A percentile compares a stretch with the other conserved stretches of the same genome.
phyloP scores from a whole-genome alignment of 2,113 vertebrate genomes.

The Pleuronectes platessa region DNA sequence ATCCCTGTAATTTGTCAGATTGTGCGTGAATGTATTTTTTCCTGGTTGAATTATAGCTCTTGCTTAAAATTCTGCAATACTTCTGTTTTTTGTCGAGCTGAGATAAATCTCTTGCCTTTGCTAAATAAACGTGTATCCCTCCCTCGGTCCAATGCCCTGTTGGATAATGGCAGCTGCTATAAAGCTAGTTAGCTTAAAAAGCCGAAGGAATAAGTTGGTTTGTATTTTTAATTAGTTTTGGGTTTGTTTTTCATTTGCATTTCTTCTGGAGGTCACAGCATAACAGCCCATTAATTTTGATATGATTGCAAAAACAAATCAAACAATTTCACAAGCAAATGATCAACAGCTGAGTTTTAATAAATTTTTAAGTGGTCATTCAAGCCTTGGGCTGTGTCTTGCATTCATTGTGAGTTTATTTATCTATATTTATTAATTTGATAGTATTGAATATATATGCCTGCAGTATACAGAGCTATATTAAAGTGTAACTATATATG shows the following conservation, averaged over 20 bases:
- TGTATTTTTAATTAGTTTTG: slow-evolving; percentile 1
- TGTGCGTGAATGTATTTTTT: slow-evolving; percentile 51
- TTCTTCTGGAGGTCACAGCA: not conserved
- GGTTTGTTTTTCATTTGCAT: slow-evolving; percentile 1
- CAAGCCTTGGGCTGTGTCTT: slow-evolving; percentile 25
- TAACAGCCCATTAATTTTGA: slow-evolving; percentile 32
- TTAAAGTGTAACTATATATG: not conserved
- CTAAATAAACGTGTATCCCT: slow-evolving; percentile 51
- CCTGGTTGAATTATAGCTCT: slow-evolving; percentile 61
- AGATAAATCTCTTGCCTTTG: slow-evolving; percentile 57
- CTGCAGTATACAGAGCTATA: not conserved
- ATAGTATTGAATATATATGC: not conserved
- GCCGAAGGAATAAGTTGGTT: not conserved
- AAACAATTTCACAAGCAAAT: slow-evolving; percentile 49
- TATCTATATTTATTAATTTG: slow-evolving; percentile 19
- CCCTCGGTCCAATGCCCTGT: slow-evolving; percentile 23
- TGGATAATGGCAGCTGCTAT: slow-evolving; percentile 18
- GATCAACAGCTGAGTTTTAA: slow-evolving; percentile 23
- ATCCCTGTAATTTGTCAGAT: slow-evolving; percentile 67
- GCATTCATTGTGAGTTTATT: slow-evolving; percentile 13
- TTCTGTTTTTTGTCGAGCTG: slow-evolving; percentile 37
- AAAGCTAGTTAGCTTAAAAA: slow-evolving; percentile 14
- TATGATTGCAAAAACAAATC: slow-evolving; percentile 32
- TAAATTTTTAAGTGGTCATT: slow-evolving; percentile 25
- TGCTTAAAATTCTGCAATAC: slow-evolving; percentile 50